Evolutionary conservation across 2,113 vertebrate genomes (phyloP).

Genomic region (Phyllostomus hastatus): DNA sequence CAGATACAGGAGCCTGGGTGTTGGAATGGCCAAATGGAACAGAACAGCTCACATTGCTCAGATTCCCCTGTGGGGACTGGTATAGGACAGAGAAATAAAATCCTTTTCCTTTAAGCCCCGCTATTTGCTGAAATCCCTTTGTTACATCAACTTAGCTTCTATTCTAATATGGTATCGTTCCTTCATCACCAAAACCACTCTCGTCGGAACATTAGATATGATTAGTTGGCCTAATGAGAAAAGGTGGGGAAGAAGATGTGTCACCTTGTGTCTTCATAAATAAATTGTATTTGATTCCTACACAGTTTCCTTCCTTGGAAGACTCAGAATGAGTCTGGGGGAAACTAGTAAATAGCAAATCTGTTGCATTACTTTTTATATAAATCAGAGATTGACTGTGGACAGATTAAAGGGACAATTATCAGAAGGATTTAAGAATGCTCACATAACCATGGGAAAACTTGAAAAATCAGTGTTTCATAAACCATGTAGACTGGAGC

Average conservation of each 20-base stretch:
- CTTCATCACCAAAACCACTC: neutral
- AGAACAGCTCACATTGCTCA: neutral
- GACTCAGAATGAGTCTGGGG: neutral
- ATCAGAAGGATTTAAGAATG: neutral
- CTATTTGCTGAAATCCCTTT: neutral
- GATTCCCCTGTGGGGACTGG: neutral
- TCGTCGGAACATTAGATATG: slow-evolving; percentile 42
- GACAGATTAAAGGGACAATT: neutral
- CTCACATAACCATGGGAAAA: neutral
- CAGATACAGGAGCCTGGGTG: neutral
- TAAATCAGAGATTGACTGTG: neutral
- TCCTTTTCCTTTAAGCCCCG: neutral
- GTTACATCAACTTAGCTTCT: neutral
- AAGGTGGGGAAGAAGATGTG: slow-evolving; percentile 48
- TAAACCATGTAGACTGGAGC: neutral
- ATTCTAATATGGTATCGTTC: neutral
- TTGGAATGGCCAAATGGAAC: neutral
- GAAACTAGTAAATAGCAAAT: neutral
- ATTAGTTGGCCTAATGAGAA: slow-evolving; percentile 65
- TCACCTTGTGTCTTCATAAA: slow-evolving; percentile 49
- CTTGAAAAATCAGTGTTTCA: neutral
- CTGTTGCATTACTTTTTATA: neutral
- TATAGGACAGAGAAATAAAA: neutral
- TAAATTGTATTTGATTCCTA: slow-evolving; percentile 32
- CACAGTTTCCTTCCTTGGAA: neutral